Evolutionary conservation across 2,888 invertebrate genomes (phyloP).

Genomic region (Rhodophaea formosa): DNA sequence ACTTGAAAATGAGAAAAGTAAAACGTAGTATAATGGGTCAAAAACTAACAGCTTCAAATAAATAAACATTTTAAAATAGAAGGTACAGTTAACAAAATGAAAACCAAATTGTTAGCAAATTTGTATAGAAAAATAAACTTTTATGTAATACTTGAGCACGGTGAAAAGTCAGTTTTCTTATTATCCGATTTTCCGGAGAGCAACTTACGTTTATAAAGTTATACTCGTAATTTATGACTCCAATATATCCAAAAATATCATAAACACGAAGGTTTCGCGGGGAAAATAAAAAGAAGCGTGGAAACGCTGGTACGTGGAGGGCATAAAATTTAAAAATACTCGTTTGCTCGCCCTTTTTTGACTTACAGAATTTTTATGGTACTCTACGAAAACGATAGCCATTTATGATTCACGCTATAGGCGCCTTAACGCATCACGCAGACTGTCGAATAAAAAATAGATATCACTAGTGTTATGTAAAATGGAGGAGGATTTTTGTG

Average conservation of each 20-base stretch:
- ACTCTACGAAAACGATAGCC: conserved; percentile 62
- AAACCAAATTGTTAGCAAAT: too few relatives aligned
- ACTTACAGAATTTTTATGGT: conserved; percentile 52
- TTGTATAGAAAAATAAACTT: not conserved
- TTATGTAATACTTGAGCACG: conserved; percentile 3
- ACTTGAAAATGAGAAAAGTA: too few relatives aligned
- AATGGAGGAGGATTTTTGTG: conserved; percentile 67
- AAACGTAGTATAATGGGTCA: too few relatives aligned
- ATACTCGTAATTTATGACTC: conserved; percentile 39
- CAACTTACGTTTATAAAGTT: conserved; percentile 28
- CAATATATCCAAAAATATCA: conserved; percentile 40
- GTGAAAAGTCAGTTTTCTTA: conserved; percentile 9
- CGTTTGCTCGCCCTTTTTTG: conserved; percentile 39
- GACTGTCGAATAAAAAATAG: conserved; percentile 63
- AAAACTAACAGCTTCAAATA: too few relatives aligned
- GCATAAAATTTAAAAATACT: conserved; percentile 44
- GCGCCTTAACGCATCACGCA: conserved; percentile 63
- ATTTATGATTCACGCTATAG: conserved; percentile 73
- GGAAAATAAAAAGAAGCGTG: conserved; percentile 30
- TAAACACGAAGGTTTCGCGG: conserved; percentile 34
- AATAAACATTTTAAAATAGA: too few relatives aligned
- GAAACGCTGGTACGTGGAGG: conserved; percentile 36
- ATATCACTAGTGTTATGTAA: conserved; percentile 68
- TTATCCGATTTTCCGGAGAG: conserved; percentile 15
- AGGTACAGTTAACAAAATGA: too few relatives aligned